Percentiles rank a stretch among this genome's conserved stretches.
Conservation (phyloP, 2,888 invertebrate genomes). For the Drosophila pegasa region DNA sequence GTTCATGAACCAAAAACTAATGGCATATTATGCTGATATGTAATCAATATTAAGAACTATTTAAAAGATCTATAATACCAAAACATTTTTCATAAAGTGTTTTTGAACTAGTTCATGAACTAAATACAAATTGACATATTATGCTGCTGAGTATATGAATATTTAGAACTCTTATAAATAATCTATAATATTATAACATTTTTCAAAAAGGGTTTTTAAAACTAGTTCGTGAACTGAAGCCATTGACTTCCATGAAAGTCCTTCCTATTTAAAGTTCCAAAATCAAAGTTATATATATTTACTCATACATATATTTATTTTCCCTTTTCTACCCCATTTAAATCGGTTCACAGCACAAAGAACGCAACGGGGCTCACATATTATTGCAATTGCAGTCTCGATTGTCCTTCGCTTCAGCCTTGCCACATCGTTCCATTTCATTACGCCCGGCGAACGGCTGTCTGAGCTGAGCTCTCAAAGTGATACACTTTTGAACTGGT, state of each 20-base stretch:
- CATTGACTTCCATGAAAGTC: no score
- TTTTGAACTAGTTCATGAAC: slow-evolving; percentile 3
- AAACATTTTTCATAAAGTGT: neutral
- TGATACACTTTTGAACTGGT: neutral
- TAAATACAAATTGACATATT: neutral
- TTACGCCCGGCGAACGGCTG: neutral
- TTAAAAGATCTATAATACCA: neutral
- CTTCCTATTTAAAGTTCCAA: neutral
- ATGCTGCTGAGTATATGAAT: neutral
- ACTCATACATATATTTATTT: no score
- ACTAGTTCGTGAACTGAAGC: neutral
- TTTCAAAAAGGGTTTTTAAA: neutral
- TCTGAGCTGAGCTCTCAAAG: neutral
- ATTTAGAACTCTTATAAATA: neutral
- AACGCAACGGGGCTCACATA: neutral
- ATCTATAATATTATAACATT: neutral
- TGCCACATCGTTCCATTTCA: neutral
- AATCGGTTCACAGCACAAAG: neutral
- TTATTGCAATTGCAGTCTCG: neutral
- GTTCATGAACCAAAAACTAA: no score
- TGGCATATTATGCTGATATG: no score
- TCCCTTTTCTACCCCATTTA: no score
- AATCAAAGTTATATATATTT: no score
- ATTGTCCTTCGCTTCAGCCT: no score
- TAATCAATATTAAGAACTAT: no score